phyloP scores from a whole-genome alignment of 2,797 vertebrate genomes.

The Coregonus suidteri region DNA sequence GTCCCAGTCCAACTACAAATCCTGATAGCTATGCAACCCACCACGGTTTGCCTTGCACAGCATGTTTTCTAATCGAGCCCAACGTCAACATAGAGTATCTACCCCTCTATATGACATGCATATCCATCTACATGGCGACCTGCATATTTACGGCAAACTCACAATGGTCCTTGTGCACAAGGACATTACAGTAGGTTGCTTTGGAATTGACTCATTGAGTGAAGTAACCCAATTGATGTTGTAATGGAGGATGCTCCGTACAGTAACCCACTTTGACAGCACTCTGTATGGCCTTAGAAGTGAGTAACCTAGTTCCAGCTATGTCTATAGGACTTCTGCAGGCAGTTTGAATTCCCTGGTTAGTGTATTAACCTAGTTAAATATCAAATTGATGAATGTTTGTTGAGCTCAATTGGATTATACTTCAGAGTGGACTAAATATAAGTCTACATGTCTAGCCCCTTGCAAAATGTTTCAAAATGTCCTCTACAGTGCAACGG shows the following conservation, averaged over 20 bases:
- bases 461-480: background rate
- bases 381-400: constrained; percentile 32
- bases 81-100: no score
- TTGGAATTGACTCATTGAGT: background rate
- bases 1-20: no score
- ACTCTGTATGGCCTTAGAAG: constrained; percentile 15
- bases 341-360: constrained; percentile 8
- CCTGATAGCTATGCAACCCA: no score
- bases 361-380: constrained; percentile 46
- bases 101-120: no score
- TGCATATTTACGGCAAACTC: no score
- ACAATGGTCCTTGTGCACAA: no score
- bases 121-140: background rate
- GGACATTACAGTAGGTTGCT: background rate
- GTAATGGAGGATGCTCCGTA: constrained; percentile 8
- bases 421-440: background rate
- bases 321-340: constrained; percentile 36
- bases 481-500: background rate
- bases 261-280: constrained; percentile 38
- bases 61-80: no score
- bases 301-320: constrained; percentile 46
- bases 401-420: background rate
- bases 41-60: no score
- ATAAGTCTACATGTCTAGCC: background rate
- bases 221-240: constrained; percentile 17